Evolutionary conservation across 2,888 invertebrate genomes (phyloP), one percentile per base, ranked within the genome.

Genomic region (Pollenia amentaria): DNA sequence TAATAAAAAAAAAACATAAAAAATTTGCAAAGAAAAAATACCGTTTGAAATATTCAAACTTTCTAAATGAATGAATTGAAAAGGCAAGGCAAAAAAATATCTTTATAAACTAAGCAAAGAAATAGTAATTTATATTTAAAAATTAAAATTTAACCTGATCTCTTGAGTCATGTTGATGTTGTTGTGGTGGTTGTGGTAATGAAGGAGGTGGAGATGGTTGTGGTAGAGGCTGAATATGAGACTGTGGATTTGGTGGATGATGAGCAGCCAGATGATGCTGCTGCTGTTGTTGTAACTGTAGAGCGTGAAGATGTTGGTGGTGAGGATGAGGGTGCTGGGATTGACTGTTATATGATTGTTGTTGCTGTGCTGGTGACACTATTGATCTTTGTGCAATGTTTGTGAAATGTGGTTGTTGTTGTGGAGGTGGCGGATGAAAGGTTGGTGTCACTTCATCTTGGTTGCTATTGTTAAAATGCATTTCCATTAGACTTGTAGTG

Each of bases 121-220:
- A 69, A 64, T 62, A 77, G 67, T 69, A 62, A 42, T 51, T 64
- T 70, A 51, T 18, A 10, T 55, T 46, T n/a, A 62, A 65, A 72
- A 79, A 67, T 78, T 83, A 87, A 77, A 84, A 80, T 80, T 84
- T 84, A 84, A 87, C 84, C 84, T 87, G 87, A 87, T 84, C 80
- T 87, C 73, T 84, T 77, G 87, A 65, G 77, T 87, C 84, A 80
- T 84, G 87, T 60, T 85, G 73, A 12, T 81, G 85, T 60, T 12
- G 77, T 65, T 16, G n/a, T 69, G 12, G 14, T 77, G 29, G 16
- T 44, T 70, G 44, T 64, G 69, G 69, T 12, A 67, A 51, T 77
- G 18, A 14, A 38, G 70, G 44, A 55, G 69, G 69, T n/a, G 75
- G 60, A 29, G 82, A 21, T 62, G 62, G 51, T 64, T 62, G 62